Percentiles rank a stretch among this genome's conserved stretches.
Evolutionary conservation across 92 coral and sea anemone genomes (phyloP).

Genomic region (Phenganax stokvisi): DNA sequence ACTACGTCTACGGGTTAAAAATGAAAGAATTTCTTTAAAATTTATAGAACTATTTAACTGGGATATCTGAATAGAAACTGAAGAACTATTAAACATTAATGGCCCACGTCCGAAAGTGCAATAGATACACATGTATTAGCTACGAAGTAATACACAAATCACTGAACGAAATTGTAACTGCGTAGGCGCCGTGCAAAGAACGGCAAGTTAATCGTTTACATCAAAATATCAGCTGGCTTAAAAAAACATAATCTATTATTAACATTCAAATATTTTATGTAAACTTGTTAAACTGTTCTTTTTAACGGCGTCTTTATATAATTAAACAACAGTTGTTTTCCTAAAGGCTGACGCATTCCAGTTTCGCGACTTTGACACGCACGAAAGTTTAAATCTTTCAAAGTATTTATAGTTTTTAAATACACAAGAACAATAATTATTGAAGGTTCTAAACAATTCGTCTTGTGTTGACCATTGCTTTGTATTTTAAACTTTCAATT

Average conservation of each 20-base stretch:
- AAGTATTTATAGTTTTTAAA: no score
- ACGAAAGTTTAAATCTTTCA: neutral
- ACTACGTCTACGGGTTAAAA: neutral
- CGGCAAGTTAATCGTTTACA: constrained; percentile 15
- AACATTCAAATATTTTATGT: constrained; percentile 30
- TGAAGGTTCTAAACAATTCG: no score
- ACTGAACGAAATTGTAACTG: constrained; percentile 18
- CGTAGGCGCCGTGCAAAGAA: constrained; percentile 13
- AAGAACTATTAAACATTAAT: neutral
- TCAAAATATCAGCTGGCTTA: constrained; percentile 28
- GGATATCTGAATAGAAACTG: neutral
- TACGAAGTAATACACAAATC: constrained; percentile 1
- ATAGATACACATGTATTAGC: neutral
- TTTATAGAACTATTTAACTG: no score
- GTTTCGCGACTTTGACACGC: neutral
- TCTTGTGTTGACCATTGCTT: no score
- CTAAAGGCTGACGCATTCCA: neutral
- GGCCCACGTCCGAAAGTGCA: neutral
- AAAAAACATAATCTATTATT: constrained; percentile 24
- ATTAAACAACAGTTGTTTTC: neutral
- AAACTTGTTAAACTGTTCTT: constrained; percentile 13
- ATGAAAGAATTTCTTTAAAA: neutral
- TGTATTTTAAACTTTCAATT: no score
- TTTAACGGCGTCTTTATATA: constrained; percentile 8
- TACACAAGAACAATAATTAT: no score